Conservation (phyloP, 2,888 invertebrate genomes). For the Plutella xylostella region DNA sequence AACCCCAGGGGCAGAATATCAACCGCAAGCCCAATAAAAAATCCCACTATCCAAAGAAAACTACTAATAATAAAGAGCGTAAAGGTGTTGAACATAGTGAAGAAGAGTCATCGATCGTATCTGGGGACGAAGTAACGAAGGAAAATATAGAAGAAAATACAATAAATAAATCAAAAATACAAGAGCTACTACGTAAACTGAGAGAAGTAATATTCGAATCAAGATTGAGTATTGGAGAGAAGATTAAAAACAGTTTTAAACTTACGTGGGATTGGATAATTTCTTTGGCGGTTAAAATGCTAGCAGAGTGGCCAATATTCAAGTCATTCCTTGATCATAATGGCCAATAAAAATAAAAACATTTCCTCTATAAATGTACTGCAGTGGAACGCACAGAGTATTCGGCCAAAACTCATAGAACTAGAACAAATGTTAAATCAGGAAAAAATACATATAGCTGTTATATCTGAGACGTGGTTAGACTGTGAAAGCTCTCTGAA, state of each 20-base stretch:
- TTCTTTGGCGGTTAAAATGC: slow-evolving; percentile 1
- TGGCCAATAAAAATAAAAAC: neutral
- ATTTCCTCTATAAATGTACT: slow-evolving; percentile 10
- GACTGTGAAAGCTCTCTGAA: slow-evolving; percentile 4
- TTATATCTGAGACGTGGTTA: slow-evolving; percentile 13
- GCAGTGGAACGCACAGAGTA: no score
- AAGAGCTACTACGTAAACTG: no score
- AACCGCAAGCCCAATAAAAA: neutral
- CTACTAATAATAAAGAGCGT: neutral
- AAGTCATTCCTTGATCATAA: neutral
- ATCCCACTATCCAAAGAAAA: neutral
- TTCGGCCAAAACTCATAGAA: slow-evolving; percentile 7
- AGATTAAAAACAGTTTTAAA: neutral
- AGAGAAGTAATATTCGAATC: neutral
- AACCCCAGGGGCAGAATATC: neutral
- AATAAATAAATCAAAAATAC: neutral
- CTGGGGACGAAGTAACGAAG: no score
- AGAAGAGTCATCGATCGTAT: no score
- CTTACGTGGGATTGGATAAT: no score
- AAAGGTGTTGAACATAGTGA: no score
- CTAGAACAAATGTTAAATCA: slow-evolving; percentile 8
- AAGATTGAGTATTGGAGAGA: neutral
- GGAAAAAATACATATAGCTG: slow-evolving; percentile 13
- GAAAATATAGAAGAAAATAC: no score
- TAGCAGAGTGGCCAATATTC: slow-evolving; percentile 11